Evolutionary conservation across 2,888 invertebrate species (phyloP).

Genomic region (Spilosoma lubricipeda): DNA sequence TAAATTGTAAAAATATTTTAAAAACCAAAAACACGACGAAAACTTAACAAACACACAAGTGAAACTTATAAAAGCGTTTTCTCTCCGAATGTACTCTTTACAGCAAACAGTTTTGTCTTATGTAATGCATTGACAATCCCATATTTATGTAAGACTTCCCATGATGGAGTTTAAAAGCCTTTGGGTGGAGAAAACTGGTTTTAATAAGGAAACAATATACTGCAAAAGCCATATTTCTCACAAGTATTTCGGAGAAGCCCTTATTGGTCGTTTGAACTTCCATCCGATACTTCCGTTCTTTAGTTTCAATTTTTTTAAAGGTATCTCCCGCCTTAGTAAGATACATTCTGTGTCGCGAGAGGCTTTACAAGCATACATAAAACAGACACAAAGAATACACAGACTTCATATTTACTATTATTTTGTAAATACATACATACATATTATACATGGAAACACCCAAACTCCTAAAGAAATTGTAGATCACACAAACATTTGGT

Average conservation of each 20-base stretch:
- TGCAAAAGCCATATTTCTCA: not conserved
- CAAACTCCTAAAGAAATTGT: no score
- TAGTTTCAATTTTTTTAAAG: not conserved
- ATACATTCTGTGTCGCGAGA: no score
- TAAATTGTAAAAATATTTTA: no score
- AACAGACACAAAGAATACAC: no score
- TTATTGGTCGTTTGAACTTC: not conserved
- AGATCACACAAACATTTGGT: no score
- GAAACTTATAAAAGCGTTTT: not conserved
- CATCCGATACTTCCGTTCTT: not conserved
- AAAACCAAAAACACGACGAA: no score
- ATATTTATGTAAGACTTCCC: slow-evolving; percentile 4
- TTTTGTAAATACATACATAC: no score
- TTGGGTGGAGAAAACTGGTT: not conserved
- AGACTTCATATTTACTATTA: no score
- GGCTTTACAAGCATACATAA: no score
- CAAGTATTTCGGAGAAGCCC: not conserved
- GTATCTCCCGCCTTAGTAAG: no score
- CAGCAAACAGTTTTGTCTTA: not conserved
- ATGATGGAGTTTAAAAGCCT: not conserved
- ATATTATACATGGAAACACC: no score
- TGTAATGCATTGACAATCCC: slow-evolving; percentile 1
- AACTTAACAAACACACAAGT: no score
- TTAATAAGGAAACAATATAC: not conserved
- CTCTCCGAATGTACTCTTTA: slow-evolving; percentile 5